These are phyloP conservation scores for Talpa occidentalis DNA, from an alignment of 2,113 vertebrate species.

Conservation along the genomic window DNA sequence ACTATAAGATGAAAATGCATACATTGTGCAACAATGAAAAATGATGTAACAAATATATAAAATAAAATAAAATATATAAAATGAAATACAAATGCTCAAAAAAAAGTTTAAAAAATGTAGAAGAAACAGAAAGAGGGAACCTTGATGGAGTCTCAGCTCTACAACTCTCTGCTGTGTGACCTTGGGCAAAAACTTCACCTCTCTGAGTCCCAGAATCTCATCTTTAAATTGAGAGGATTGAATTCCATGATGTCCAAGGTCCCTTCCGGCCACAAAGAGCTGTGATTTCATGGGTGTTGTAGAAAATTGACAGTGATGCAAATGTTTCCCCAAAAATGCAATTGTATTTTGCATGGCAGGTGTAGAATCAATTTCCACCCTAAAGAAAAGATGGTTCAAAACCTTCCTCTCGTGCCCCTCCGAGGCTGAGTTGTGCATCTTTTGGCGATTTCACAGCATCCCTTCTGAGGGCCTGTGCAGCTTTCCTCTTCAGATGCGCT, in stretches of 20 bases:
- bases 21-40: too few relatives aligned
- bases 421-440: neutral
- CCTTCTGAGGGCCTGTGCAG: neutral
- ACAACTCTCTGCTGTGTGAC: neutral
- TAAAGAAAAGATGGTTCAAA: neutral
- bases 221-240: neutral
- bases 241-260: neutral
- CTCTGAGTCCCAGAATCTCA: neutral
- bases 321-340: neutral
- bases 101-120: too few relatives aligned
- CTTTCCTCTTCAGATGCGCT: neutral
- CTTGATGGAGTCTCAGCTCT: neutral
- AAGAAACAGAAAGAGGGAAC: too few relatives aligned
- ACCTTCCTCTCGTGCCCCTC: neutral
- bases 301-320: neutral
- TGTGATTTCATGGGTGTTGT: neutral
- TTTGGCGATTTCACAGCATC: neutral
- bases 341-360: neutral
- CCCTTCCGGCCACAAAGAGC: neutral
- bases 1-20: too few relatives aligned
- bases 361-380: neutral
- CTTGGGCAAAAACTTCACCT: neutral
- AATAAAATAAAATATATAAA: too few relatives aligned
- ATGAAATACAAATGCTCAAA: too few relatives aligned
- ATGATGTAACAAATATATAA: too few relatives aligned